phyloP scores from a whole-genome alignment of 92 coral and sea anemone species.

The Porites evermanni region DNA sequence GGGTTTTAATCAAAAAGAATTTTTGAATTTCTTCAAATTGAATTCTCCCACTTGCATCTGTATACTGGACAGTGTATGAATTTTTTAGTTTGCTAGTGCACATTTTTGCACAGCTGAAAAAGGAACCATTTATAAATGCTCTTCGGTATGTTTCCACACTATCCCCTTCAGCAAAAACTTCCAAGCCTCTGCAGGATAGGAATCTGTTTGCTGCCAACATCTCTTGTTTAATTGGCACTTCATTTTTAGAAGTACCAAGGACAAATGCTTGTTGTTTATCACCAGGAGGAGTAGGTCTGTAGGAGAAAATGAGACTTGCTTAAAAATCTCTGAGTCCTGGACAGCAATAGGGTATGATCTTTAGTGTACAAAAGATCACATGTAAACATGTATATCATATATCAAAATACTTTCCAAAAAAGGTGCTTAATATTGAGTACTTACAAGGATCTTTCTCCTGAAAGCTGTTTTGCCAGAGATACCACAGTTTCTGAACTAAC shows the following conservation, averaged over 20 bases:
- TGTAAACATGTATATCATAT: too few relatives aligned
- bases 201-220: slow-evolving; percentile 41
- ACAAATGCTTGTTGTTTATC: slow-evolving; percentile 5
- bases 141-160: slow-evolving; percentile 12
- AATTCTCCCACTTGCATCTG: slow-evolving; percentile 26
- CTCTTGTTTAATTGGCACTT: slow-evolving; percentile 20
- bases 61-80: slow-evolving; percentile 31
- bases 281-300: slow-evolving; percentile 25
- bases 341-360: neutral
- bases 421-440: neutral
- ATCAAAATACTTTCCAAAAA: neutral
- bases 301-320: neutral
- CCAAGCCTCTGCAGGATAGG: slow-evolving; percentile 42
- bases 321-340: neutral
- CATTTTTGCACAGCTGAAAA: slow-evolving; percentile 24
- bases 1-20: neutral
- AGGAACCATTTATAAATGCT: slow-evolving; percentile 10
- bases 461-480: slow-evolving; percentile 28
- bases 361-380: too few relatives aligned
- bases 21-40: slow-evolving; percentile 29
- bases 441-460: slow-evolving; percentile 45
- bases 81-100: neutral
- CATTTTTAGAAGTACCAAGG: slow-evolving; percentile 40
- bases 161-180: slow-evolving; percentile 7
- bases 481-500: slow-evolving; percentile 18